Evolutionary conservation across 2,113 vertebrate genomes (phyloP).

Genomic region (Phaetusa simplex): DNA sequence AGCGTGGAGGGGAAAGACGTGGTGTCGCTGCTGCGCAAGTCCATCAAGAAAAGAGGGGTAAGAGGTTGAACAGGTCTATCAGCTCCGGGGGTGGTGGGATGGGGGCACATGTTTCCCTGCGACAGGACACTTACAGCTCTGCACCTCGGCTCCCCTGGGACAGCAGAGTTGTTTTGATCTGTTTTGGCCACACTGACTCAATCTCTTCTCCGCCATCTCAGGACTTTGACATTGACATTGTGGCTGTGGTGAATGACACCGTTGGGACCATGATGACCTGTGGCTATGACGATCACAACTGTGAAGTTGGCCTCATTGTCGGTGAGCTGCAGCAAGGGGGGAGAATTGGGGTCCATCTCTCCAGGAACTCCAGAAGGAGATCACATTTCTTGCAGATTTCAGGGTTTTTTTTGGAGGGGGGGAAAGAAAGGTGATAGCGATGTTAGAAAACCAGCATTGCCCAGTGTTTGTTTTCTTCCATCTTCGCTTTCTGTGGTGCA

Average conservation of each 20-base stretch:
- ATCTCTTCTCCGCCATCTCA: conserved; percentile 18
- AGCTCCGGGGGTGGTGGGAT: not conserved
- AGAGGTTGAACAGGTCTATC: not conserved
- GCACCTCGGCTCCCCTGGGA: accelerated
- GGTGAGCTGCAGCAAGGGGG: conserved; percentile 76
- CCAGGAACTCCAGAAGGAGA: not conserved
- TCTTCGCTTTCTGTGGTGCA: accelerated
- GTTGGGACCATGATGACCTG: conserved; percentile 99
- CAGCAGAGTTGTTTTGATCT: accelerated
- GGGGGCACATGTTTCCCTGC: accelerated
- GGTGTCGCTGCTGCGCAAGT: conserved; percentile 83
- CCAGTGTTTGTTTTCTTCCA: not conserved
- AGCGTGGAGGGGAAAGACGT: conserved; percentile 93
- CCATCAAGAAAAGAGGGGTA: conserved; percentile 92
- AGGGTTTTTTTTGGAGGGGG: not conserved
- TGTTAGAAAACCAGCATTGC: not conserved
- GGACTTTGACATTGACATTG: conserved; percentile 95
- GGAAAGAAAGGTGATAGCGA: not conserved
- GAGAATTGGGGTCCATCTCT: not conserved
- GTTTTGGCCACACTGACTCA: not conserved
- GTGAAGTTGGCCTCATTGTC: conserved; percentile 94
- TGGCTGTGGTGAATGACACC: conserved; percentile 94
- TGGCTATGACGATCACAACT: conserved; percentile 93
- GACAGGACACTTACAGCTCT: not conserved
- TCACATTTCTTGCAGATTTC: not conserved